phyloP scores from a whole-genome alignment of 2,113 vertebrate species.

The Eptesicus fuscus region DNA sequence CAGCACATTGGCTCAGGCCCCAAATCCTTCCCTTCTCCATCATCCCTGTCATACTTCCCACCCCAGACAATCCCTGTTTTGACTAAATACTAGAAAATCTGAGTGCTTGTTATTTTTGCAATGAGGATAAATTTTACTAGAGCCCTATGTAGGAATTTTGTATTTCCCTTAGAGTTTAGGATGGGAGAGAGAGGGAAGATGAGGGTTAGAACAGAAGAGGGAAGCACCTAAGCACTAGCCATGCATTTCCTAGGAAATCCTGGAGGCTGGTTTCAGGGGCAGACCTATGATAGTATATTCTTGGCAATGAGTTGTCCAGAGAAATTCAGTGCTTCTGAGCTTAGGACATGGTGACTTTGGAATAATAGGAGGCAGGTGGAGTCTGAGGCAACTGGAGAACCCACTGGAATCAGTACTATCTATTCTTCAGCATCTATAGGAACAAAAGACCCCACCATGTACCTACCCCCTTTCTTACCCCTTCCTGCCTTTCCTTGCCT shows the following conservation, averaged over 20 bases:
- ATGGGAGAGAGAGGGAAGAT: neutral
- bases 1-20: neutral
- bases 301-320: neutral
- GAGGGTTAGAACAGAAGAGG: neutral
- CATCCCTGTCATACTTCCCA: neutral
- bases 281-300: neutral
- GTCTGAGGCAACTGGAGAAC: neutral
- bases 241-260: neutral
- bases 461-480: fast-evolving
- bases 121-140: neutral
- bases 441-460: neutral
- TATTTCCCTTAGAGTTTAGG: neutral
- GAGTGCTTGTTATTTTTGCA: neutral
- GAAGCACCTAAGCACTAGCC: neutral
- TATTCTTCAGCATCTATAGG: neutral
- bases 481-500: neutral
- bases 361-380: neutral
- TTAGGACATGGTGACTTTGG: neutral
- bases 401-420: neutral
- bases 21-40: neutral
- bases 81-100: neutral
- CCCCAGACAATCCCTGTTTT: too few species aligned
- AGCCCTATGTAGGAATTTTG: neutral
- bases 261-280: neutral
- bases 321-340: neutral